Conservation (phyloP, 2,888 invertebrate genomes). For the Aleiodes testaceus region DNA sequence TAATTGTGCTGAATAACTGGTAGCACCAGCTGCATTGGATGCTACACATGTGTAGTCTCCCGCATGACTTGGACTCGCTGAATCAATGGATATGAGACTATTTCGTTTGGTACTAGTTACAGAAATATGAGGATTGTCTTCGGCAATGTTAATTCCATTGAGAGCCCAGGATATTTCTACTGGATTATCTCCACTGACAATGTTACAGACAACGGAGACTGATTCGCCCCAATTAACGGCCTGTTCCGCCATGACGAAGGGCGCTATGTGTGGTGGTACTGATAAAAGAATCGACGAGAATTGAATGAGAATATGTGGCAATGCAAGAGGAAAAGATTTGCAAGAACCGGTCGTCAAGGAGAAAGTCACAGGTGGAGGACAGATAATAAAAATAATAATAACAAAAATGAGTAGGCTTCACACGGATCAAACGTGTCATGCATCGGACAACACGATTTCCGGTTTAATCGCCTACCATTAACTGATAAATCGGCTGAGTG, state of each 20-base stretch:
- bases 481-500: slow-evolving; percentile 74
- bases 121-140: slow-evolving; percentile 71
- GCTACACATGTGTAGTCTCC: slow-evolving; percentile 83
- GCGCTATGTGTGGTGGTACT: slow-evolving; percentile 71
- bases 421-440: slow-evolving; percentile 29
- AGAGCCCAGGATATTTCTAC: slow-evolving; percentile 83
- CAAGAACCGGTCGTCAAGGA: background rate
- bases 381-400: background rate
- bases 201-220: slow-evolving; percentile 79
- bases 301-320: slow-evolving; percentile 44
- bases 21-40: slow-evolving; percentile 76
- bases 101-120: slow-evolving; percentile 67
- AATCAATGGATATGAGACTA: slow-evolving; percentile 77
- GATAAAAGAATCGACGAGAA: slow-evolving; percentile 63
- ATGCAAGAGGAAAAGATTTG: background rate
- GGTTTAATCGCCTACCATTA: slow-evolving; percentile 69
- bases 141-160: slow-evolving; percentile 77
- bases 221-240: slow-evolving; percentile 80
- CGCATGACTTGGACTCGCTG: slow-evolving; percentile 78
- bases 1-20: slow-evolving; percentile 74
- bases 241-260: slow-evolving; percentile 74
- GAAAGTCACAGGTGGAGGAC: background rate
- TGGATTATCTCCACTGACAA: slow-evolving; percentile 84
- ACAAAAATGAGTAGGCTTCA: background rate
- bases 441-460: slow-evolving; percentile 18